phyloP scores from a whole-genome alignment of 1,140 invertebrate genomes.

The Tetragonula clypearis region DNA sequence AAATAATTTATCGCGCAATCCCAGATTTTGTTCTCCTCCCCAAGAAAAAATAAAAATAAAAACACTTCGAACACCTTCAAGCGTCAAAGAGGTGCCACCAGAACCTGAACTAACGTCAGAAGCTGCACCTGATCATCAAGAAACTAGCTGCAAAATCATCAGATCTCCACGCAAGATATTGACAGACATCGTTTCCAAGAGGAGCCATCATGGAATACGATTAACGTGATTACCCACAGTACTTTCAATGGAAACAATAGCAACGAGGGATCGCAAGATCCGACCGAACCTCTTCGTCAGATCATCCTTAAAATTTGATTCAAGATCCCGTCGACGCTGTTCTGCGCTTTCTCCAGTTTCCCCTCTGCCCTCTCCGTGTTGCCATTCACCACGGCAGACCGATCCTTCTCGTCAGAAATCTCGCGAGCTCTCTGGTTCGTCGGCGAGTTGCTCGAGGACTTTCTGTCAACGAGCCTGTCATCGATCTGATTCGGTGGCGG shows the following conservation, averaged over 20 bases:
- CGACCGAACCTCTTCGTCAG: not conserved
- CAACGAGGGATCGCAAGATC: not conserved
- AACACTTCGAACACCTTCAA: not conserved
- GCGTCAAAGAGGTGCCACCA: not conserved
- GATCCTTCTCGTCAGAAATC: not conserved
- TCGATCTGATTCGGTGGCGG: slow-evolving; percentile 26
- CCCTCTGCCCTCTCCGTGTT: slow-evolving; percentile 21
- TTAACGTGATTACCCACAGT: not conserved
- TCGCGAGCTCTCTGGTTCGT: not conserved
- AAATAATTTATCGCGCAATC: not conserved
- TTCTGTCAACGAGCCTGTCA: not conserved
- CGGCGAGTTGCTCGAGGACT: not conserved
- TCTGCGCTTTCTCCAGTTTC: slow-evolving; percentile 48
- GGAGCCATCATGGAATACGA: not conserved
- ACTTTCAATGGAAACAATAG: not conserved
- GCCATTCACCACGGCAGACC: not conserved
- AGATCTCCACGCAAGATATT: not conserved
- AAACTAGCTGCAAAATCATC: not conserved
- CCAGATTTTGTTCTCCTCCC: not conserved
- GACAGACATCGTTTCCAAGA: not conserved
- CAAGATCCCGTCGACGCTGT: slow-evolving; percentile 51
- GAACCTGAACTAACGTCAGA: not conserved
- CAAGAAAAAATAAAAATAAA: not conserved
- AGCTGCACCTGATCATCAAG: not conserved
- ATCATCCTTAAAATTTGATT: slow-evolving; percentile 20